Base-by-base conservation (phyloP, 2,797 vertebrate genomes). In the Denticeps clupeoides region DNA sequence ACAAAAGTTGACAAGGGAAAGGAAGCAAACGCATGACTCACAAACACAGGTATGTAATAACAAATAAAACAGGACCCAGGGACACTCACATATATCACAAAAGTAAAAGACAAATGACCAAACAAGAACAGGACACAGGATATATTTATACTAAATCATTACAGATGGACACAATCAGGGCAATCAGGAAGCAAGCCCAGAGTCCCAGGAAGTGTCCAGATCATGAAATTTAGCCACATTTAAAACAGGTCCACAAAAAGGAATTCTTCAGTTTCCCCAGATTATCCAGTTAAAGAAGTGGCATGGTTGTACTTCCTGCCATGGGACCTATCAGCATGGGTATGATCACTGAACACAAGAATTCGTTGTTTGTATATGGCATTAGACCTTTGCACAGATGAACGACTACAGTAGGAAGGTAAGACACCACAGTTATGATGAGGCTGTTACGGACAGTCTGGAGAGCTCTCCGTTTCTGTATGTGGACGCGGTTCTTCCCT, bases 401-500 rank as follows among this genome's bases (percentile, higher is more conserved):
- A 0, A 3, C 2, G 2, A 10, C 6, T 1, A 65, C 4, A 9
- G 75, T 69, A 29, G 74, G 74, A 5, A 82, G 26, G 29, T 76
- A 83, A 4, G 51, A 59, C 5, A 73, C 5, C 13, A 58, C 10
- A 0, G 54, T 40, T 15, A 70, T 21, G 25, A 67, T 46, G 41
- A 81, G 53, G 53, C 75, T 82, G 62, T 56, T 65, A 33, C 53
- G 19, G 22, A 81, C 38, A 3, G 50, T 74, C 4, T 70, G 64
- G 52, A 77, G 52, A 9, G 77, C 79, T 47, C 52, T 69, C 52
- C 68, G 58, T 62, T 82, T 82, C 57, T 78, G 71, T 1, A 68
- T 71, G 44, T 82, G 72, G 10, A 78, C 53, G n/a, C 8, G 64
- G 4, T 1, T 19, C 18, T 56, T 65, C 26, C 53, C 60, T 16